Base-by-base conservation (phyloP, 2,888 invertebrate species). In the Pristionchus maxplancki region DNA sequence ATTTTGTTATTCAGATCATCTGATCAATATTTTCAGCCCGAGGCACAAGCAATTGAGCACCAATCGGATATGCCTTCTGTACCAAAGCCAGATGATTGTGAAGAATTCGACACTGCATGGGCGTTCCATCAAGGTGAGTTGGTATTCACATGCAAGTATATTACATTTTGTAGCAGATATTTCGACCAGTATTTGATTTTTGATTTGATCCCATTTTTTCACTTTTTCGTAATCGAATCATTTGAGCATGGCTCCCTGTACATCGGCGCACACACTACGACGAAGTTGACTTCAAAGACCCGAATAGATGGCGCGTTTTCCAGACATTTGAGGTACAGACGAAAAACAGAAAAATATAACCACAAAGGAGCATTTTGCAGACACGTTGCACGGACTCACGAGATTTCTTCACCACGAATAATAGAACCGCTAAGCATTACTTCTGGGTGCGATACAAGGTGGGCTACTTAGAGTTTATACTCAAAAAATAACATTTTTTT, bases 361-460 rank as follows among this genome's bases (percentile, higher is more conserved):
- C n/a, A n/a, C n/a, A n/a, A n/a, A n/a, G n/a, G n/a, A n/a, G n/a
- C 4, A 28, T 71, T 31, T 9, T 31, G 8, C 50, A 53, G 82
- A 82, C 31, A 4, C 53, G 78, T 48, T 78, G 78, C 44, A 44
- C 78, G 5, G 28, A 78, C 34, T n/a, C 78, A 6, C 24, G 78
- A 28, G n/a, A 53, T 0, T 83, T 83, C 20, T 31, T 34, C 53
- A 83, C 31, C 3, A 58, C 50, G 37, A 83, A 6, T 37, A 34
- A 83, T 17, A 20, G 24, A 24, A 53, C 50, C 8, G 82, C 28
- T 15, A 83, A 83, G 37, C 53, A 83, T 34, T 37, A 50, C 28
- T 83, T 83, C 82, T 83, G 82, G 82, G 24, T 34, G 82, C 31
- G 28, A 31, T 83, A 83, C 53, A 83, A 53, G 53, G 82, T 83